A percentile compares a stretch with the other conserved stretches of the same genome.
These are phyloP conservation scores for Aporophyla lueneburgensis DNA, from an alignment of 2,888 invertebrate genomes.

Conservation along the genomic window DNA sequence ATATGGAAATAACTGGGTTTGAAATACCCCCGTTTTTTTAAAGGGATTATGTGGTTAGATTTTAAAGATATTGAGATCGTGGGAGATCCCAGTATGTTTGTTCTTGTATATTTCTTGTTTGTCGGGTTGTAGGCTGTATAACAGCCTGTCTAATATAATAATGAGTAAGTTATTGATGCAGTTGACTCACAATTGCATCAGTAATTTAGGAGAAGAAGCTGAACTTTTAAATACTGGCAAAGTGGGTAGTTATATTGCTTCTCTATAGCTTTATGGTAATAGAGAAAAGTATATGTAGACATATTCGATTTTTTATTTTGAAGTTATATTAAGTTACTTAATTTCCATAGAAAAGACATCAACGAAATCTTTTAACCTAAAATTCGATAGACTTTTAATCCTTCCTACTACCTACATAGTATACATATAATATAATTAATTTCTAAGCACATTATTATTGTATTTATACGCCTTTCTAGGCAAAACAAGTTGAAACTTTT, in stretches of 20 bases:
- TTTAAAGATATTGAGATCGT: constrained; percentile 9
- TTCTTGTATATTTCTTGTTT: no score
- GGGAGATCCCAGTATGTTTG: neutral
- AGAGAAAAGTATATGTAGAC: neutral
- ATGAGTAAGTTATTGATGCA: no score
- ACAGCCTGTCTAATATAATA: neutral
- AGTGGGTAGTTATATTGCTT: neutral
- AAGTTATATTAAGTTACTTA: neutral
- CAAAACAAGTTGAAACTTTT: no score
- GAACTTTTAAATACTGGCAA: neutral
- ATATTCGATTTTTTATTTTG: no score
- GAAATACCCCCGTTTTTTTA: constrained; percentile 45
- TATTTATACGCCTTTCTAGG: no score
- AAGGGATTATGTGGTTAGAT: constrained; percentile 36
- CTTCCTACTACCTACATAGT: neutral
- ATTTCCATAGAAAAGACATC: constrained; percentile 57
- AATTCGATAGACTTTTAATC: neutral
- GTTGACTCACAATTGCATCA: neutral
- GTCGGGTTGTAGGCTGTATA: neutral
- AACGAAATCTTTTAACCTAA: constrained; percentile 38
- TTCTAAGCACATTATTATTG: no score
- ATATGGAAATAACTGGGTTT: constrained; percentile 48
- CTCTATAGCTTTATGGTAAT: neutral
- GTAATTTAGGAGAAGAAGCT: no score
- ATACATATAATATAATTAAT: no score